These are phyloP conservation scores for Thunnus maccoyii DNA, from an alignment of 2,113 vertebrate genomes.

Conservation along the genomic window DNA sequence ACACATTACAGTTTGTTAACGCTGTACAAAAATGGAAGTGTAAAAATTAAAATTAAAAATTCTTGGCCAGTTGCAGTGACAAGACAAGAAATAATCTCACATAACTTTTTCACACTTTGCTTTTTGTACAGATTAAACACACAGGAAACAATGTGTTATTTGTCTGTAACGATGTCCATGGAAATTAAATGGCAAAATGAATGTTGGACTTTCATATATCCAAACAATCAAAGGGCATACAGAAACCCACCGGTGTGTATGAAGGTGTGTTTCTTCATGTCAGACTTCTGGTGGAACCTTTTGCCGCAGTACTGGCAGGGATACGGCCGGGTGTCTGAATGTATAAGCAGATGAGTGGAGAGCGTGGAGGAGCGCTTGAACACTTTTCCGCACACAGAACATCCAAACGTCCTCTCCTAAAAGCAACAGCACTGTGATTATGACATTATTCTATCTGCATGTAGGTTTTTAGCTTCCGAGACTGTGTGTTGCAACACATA, in stretches of 20 bases:
- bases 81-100: no score
- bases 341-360: conserved; percentile 85
- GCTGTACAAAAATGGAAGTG: no score
- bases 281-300: conserved; percentile 85
- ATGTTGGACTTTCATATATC: not conserved
- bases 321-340: conserved; percentile 83
- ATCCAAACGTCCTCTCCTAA: conserved; percentile 79
- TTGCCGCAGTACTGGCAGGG: conserved; percentile 86
- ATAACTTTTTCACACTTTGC: no score
- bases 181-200: no score
- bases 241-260: conserved; percentile 75
- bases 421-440: conserved; percentile 12
- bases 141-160: no score
- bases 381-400: conserved; percentile 80
- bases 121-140: no score
- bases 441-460: not conserved
- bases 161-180: no score
- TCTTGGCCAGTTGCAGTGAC: no score
- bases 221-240: not conserved
- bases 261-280: conserved; percentile 84
- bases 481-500: not conserved
- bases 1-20: no score
- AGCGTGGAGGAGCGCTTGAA: conserved; percentile 86
- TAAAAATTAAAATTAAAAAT: no score
- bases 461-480: no score